Conservation (phyloP, 2,888 invertebrate species). For the Coecobrya sp. region DNA sequence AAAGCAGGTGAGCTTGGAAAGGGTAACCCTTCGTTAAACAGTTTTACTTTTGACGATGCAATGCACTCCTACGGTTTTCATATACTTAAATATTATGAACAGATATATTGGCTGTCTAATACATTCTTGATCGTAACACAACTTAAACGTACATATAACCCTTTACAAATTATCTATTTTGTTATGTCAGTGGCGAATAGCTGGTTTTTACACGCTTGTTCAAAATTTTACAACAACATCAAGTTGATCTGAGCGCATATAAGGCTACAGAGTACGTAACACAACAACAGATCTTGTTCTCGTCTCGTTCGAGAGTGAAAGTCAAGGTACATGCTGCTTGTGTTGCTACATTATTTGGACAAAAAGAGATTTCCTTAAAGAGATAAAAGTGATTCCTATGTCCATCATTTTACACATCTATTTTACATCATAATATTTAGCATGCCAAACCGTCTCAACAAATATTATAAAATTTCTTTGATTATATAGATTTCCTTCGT, state of each 20-base stretch:
- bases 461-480: not conserved
- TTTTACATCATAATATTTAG: constrained; percentile 31
- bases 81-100: too few species aligned
- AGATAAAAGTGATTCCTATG: constrained; percentile 44
- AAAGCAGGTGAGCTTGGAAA: too few species aligned
- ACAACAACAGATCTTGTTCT: not conserved
- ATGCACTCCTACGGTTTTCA: too few species aligned
- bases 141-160: too few species aligned
- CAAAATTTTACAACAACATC: too few species aligned
- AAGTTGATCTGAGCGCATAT: not conserved
- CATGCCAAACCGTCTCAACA: constrained; percentile 44
- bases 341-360: constrained; percentile 45
- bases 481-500: not conserved
- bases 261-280: not conserved
- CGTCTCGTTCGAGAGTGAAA: constrained; percentile 66
- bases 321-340: constrained; percentile 59
- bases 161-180: too few species aligned
- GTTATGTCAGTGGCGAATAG: too few species aligned
- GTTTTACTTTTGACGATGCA: too few species aligned
- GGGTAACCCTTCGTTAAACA: too few species aligned
- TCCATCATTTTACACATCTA: constrained; percentile 63
- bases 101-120: too few species aligned
- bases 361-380: constrained; percentile 65
- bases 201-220: too few species aligned
- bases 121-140: too few species aligned